phyloP scores from a whole-genome alignment of 2,888 invertebrate genomes.

The Anoplius nigerrimus region DNA sequence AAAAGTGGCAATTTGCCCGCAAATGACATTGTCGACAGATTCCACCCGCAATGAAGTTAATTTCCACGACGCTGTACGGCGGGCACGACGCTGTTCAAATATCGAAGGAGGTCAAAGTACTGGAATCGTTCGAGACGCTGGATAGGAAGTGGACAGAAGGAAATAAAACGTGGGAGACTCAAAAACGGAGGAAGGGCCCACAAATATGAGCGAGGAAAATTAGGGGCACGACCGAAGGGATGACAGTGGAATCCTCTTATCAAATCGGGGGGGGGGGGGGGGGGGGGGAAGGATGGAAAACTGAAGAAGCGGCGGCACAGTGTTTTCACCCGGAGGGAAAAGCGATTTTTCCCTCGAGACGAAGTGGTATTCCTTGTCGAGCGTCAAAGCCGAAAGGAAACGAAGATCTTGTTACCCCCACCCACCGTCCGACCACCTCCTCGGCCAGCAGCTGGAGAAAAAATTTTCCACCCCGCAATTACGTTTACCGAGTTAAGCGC shows the following conservation, averaged over 20 bases:
- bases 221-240: neutral
- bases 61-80: no score
- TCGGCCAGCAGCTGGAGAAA: no score
- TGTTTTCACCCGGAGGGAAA: neutral
- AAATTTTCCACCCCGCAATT: no score
- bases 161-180: neutral
- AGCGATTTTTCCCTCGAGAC: conserved; percentile 1
- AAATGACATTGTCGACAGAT: no score
- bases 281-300: neutral
- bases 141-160: neutral
- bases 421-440: no score
- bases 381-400: conserved; percentile 5
- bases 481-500: no score
- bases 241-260: conserved; percentile 8
- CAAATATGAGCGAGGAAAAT: neutral
- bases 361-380: neutral
- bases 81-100: no score
- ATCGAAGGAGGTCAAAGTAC: neutral
- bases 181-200: neutral
- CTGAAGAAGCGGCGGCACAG: neutral
- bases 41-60: no score
- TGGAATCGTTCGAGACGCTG: no score
- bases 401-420: conserved; percentile 5
- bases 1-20: no score
- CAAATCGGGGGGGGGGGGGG: no score